These are phyloP conservation scores for Aurelia coerulea DNA, from an alignment of 30 jellyfish, hydroid and myxozoan species.

Conservation along the genomic window DNA sequence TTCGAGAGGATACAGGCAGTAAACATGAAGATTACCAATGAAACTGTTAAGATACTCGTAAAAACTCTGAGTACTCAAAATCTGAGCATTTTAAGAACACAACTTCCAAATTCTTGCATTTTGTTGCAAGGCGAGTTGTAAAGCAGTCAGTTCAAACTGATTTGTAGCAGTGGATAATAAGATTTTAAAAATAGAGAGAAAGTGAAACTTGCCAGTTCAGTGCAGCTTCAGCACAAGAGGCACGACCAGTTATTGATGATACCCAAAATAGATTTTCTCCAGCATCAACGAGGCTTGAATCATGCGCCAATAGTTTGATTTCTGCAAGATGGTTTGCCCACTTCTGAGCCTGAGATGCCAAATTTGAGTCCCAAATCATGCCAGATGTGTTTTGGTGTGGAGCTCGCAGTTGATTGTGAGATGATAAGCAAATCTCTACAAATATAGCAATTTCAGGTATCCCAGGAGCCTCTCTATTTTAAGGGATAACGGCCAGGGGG, in stretches of 20 bases:
- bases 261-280: constrained; percentile 8
- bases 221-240: constrained; percentile 33
- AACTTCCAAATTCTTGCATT: no score
- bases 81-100: no score
- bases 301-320: not conserved
- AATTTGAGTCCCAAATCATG: not conserved
- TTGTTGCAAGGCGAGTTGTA: no score
- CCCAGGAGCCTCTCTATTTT: no score
- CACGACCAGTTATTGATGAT: not conserved
- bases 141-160: no score
- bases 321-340: constrained; percentile 28
- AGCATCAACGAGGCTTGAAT: not conserved
- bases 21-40: no score
- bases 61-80: no score
- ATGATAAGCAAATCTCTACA: not conserved
- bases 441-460: not conserved
- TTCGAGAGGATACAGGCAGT: no score
- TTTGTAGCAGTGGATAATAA: no score
- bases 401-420: constrained; percentile 21
- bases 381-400: constrained; percentile 2
- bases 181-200: no score
- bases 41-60: no score
- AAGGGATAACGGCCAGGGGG: no score
- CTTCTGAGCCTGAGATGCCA: constrained; percentile 1
- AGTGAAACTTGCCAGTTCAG: not conserved